These are phyloP conservation scores for Serripes groenlandicus DNA, from an alignment of 2,888 invertebrate genomes.

Conservation along the genomic window DNA sequence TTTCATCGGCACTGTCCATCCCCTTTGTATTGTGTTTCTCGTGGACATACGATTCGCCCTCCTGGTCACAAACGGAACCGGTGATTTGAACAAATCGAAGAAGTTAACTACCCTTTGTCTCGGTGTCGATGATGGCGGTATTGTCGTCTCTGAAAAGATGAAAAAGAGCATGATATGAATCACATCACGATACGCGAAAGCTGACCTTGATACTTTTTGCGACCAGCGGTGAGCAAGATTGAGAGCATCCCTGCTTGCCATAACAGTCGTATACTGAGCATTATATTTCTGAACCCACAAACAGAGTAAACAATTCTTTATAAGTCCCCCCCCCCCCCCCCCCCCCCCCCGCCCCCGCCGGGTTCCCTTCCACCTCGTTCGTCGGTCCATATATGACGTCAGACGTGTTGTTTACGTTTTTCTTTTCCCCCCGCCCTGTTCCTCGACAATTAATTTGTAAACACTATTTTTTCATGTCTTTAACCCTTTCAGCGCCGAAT, in stretches of 20 bases:
- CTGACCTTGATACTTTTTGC: too few species aligned
- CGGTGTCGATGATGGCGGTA: neutral
- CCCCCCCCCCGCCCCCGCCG: too few species aligned
- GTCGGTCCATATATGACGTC: too few species aligned
- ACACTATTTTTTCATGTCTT: too few species aligned
- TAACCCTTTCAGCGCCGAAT: too few species aligned
- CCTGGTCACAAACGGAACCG: neutral
- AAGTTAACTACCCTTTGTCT: neutral
- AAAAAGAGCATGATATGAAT: neutral
- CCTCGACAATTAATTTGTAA: too few species aligned
- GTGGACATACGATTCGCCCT: neutral
- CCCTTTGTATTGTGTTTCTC: neutral
- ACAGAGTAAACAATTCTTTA: neutral
- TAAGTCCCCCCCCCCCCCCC: neutral
- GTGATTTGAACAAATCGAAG: slow-evolving; percentile 8
- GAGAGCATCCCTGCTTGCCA: neutral
- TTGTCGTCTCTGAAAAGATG: neutral
- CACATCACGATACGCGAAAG: too few species aligned
- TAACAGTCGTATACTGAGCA: neutral
- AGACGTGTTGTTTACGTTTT: too few species aligned
- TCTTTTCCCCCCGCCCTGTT: too few species aligned
- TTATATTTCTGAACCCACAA: neutral
- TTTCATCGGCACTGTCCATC: neutral
- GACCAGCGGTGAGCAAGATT: too few species aligned
- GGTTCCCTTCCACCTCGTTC: neutral